Evolutionary conservation across 2,113 vertebrate species (phyloP), one percentile per base, ranked within the genome.

Genomic region (Mustelus asterias): DNA sequence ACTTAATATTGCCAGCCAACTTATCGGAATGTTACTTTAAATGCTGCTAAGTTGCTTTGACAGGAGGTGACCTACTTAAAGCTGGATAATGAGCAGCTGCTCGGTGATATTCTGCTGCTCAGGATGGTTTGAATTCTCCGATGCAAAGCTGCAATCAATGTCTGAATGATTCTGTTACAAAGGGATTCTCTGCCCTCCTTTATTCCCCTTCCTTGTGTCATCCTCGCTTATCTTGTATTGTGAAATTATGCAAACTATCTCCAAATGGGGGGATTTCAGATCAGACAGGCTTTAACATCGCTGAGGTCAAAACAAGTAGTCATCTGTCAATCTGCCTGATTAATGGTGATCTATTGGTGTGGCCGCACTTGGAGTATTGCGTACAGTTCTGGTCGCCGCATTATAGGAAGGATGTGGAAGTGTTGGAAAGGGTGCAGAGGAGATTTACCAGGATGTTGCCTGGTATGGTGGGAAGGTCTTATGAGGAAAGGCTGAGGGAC

Each of bases 41-140:
- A 37, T 37, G 89, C n/a, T 65, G 18, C 26, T 65, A 22, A 93
- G 60, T 63, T 65, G 58, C 60, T 93, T n/a, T 65, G 89, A 93
- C 89, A 93, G 33, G 89, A 93, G 89, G 10, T 65, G 89, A 93
- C 89, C 89, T 65, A 22, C 60, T 93, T 93, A 29, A 65, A 93
- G 33, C 60, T 65, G 58, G 33, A 93, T 65, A 63, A 65, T 41
- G 1, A 65, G 65, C 89, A 65, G 89, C 89, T 93, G 89, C 60
- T 93, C 89, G 37, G 18, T 93, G 89, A 37, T 60, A 93, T 93
- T 90, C 65, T 93, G 89, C 33, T 22, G 60, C n/a, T 93, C 33
- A 7, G 58, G 11, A 8, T 37, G 60, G 89, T 16, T 9, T 37
- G 16, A 22, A n/a, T 65, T 93, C 89, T 65, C 29, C 33, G 20